Percentiles rank a stretch among this genome's conserved stretches.
Conservation (phyloP, 2,797 vertebrate species). For the Cryptoprocta ferox region DNA sequence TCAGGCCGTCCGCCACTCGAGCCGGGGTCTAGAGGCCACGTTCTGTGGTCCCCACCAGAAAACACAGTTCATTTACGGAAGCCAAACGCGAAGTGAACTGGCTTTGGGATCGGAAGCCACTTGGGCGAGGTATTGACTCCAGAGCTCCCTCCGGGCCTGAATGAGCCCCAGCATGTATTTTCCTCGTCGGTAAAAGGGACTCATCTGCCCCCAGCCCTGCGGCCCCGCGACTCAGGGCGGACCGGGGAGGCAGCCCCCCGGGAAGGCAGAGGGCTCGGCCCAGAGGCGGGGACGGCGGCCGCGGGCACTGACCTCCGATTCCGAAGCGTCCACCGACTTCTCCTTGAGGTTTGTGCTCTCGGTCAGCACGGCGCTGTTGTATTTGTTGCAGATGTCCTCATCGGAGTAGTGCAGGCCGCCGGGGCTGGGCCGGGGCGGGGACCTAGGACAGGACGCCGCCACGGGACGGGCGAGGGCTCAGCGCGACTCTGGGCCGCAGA, state of each 20-base stretch:
- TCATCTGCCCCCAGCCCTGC: not conserved
- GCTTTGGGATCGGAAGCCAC: fast-evolving
- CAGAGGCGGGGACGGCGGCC: fast-evolving
- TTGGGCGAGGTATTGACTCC: fast-evolving
- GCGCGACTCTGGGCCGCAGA: not conserved
- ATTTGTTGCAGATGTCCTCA: constrained; percentile 96
- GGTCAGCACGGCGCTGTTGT: constrained; percentile 93
- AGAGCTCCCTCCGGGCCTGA: not conserved
- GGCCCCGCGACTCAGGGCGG: fast-evolving
- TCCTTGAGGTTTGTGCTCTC: constrained; percentile 93
- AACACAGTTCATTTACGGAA: fast-evolving
- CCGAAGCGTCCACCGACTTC: constrained; percentile 93
- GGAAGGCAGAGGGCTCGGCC: not conserved
- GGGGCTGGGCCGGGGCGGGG: constrained; percentile 96
- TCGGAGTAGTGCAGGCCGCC: constrained; percentile 97
- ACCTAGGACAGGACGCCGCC: constrained; percentile 83
- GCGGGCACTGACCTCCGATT: constrained; percentile 92
- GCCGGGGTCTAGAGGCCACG: not conserved
- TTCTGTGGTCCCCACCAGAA: fast-evolving
- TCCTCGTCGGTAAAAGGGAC: not conserved
- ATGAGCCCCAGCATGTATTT: fast-evolving
- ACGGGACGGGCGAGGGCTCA: not conserved
- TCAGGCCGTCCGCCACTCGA: not conserved
- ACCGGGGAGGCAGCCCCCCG: fast-evolving
- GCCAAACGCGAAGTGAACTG: fast-evolving